A percentile compares a stretch with the other conserved stretches of the same genome.
These are phyloP conservation scores for Clarias platycephalus DNA, from an alignment of 2,797 vertebrate genomes.

Conservation along the genomic window DNA sequence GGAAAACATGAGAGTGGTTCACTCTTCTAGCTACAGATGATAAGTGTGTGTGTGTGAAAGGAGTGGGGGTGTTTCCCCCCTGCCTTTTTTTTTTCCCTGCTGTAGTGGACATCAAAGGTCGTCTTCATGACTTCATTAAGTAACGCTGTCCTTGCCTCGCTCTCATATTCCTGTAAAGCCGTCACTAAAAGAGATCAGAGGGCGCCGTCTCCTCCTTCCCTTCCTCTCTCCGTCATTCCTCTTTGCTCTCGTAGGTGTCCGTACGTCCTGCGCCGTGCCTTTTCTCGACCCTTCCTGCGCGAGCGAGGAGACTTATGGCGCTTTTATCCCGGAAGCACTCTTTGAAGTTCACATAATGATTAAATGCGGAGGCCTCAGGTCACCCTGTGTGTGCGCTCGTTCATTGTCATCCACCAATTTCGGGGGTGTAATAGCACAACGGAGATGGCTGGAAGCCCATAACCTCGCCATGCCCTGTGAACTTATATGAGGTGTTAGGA, in stretches of 20 bases:
- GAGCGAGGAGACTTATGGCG: slow-evolving; percentile 50
- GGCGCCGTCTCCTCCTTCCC: slow-evolving; percentile 37
- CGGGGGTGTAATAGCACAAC: slow-evolving; percentile 46
- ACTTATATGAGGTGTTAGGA: slow-evolving; percentile 62
- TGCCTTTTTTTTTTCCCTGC: slow-evolving; percentile 52
- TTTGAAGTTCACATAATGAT: slow-evolving; percentile 71
- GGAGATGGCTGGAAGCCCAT: slow-evolving; percentile 32
- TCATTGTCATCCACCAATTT: slow-evolving; percentile 40
- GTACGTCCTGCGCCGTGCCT: slow-evolving; percentile 13
- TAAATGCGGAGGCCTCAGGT: slow-evolving; percentile 61
- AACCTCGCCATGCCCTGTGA: slow-evolving; percentile 52
- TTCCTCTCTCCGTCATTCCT: slow-evolving; percentile 56
- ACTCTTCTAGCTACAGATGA: slow-evolving; percentile 55
- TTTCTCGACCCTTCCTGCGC: slow-evolving; percentile 18
- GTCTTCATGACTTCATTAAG: slow-evolving; percentile 64
- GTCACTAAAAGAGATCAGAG: slow-evolving; percentile 60
- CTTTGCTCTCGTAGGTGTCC: slow-evolving; percentile 23
- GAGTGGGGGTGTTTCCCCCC: slow-evolving; percentile 49
- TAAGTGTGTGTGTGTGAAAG: slow-evolving; percentile 11
- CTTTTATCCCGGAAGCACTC: slow-evolving; percentile 60
- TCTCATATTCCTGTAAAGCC: slow-evolving; percentile 60
- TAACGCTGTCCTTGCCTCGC: slow-evolving; percentile 52
- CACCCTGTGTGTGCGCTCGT: slow-evolving; percentile 18
- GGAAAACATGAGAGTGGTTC: slow-evolving; percentile 34
- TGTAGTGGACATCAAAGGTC: slow-evolving; percentile 67